Base-by-base conservation (phyloP, 2,113 vertebrate genomes). In the Tachuris rubrigastra region DNA sequence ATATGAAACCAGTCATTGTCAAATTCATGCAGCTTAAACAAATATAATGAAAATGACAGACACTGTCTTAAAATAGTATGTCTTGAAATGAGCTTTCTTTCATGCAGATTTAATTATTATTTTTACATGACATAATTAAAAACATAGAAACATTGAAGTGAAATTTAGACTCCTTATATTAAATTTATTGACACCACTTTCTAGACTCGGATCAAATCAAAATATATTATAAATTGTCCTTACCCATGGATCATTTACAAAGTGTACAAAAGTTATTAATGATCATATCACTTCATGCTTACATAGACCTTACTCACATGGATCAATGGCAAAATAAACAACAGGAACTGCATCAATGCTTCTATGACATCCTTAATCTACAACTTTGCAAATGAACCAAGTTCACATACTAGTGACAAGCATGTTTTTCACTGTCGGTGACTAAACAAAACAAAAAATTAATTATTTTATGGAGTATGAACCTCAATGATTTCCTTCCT, bases 281-380 rank as follows among this genome's bases (percentile, higher is more conserved):
- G 62, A 69, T 73, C 6, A 11, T 42, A 80, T 71, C 82, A 24
- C 21, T 93, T 77, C 23, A 24, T 41, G 28, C 46, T 76, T 80
- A 46, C 4, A 4, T 39, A 84, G 42, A 80, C 35, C 55, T 86
- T 77, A 62, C 49, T 80, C 31, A 31, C 65, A 74, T 24, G 90
- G 68, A 77, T 94, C 95, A 86, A 55, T 59, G 72, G n/a, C 37
- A 95, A 90, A 93, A 83, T 42, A 90, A 92, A 93, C 53, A 89
- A 12, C n/a, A 75, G 22, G 44, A 86, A 55, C 13, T 2, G 2
- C 79, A 49, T 63, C 53, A 93, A 28, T 65, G 22, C 1, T 2
- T 82, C 42, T 30, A n/a, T 46, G 12, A 55, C 63, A 63, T 42
- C 31, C 49, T 85, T 79, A 90, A 93, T 84, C 15, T 80, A 42